Conservation (phyloP, 2,797 vertebrate species). For the Syncerus caffer region DNA sequence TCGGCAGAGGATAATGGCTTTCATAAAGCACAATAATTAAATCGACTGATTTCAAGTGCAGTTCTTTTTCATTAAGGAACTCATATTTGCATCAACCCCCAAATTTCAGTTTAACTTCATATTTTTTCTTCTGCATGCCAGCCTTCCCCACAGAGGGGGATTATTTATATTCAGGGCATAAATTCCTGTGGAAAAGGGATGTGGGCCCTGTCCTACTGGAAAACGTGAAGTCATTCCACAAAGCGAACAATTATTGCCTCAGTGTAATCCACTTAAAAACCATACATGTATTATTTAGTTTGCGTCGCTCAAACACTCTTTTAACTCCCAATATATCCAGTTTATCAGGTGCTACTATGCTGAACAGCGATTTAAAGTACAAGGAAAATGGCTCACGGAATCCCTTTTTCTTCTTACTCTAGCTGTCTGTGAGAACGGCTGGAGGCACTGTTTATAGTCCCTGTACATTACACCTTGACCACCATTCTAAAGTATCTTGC, state of each 20-base stretch:
- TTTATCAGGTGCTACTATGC: background rate
- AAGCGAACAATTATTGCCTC: conserved; percentile 43
- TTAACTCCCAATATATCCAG: background rate
- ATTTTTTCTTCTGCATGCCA: background rate
- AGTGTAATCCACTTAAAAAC: conserved; percentile 60
- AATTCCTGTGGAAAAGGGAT: background rate
- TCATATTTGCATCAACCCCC: conserved; percentile 74
- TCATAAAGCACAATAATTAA: conserved; percentile 82
- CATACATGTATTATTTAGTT: conserved; percentile 38
- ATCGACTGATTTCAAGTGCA: conserved; percentile 79
- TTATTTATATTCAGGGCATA: conserved; percentile 14
- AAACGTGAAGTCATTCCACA: background rate
- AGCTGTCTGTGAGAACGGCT: background rate
- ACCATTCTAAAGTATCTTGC: background rate
- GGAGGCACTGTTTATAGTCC: background rate
- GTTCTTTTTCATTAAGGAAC: conserved; percentile 79
- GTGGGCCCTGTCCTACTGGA: background rate
- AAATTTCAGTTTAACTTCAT: conserved; percentile 55
- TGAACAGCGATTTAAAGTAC: background rate
- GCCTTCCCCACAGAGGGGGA: background rate
- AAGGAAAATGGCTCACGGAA: background rate
- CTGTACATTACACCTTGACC: background rate
- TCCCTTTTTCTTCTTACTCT: background rate
- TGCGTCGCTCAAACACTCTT: background rate
- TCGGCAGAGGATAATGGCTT: conserved; percentile 78